Conservation (phyloP, 2,113 vertebrate genomes). For the Lepus europaeus region DNA sequence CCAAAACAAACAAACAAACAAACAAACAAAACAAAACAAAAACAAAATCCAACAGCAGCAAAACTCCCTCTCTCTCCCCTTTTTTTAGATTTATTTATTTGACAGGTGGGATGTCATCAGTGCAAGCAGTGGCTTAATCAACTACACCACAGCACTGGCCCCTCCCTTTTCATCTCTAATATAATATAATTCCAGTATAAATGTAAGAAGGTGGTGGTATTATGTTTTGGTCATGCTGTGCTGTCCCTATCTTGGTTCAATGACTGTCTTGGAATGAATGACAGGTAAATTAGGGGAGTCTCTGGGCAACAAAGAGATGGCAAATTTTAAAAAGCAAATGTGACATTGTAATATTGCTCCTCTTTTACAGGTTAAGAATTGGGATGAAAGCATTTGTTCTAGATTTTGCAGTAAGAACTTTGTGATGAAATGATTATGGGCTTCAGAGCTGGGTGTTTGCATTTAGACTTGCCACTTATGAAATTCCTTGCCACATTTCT, state of each 20-base stretch:
- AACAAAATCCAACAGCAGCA: too few species aligned
- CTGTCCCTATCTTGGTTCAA: background rate
- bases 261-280: background rate
- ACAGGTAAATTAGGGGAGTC: background rate
- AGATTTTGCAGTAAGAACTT: background rate
- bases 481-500: background rate
- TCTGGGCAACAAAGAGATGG: background rate
- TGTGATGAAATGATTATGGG: background rate
- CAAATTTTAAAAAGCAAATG: background rate
- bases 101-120: too few species aligned
- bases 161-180: background rate
- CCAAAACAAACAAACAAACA: too few species aligned
- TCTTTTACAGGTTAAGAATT: background rate
- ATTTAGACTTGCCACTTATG: background rate
- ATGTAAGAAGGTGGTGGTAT: background rate
- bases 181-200: background rate
- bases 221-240: background rate
- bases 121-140: too few species aligned
- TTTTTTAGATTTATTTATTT: too few species aligned
- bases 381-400: background rate
- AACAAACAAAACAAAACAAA: too few species aligned
- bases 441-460: background rate
- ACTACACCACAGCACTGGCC: too few species aligned
- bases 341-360: accelerated
- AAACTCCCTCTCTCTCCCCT: too few species aligned